A percentile compares a stretch with the other conserved stretches of the same genome.
Conservation (phyloP, 2,888 invertebrate species). For the Drosophila suboccidentalis region DNA sequence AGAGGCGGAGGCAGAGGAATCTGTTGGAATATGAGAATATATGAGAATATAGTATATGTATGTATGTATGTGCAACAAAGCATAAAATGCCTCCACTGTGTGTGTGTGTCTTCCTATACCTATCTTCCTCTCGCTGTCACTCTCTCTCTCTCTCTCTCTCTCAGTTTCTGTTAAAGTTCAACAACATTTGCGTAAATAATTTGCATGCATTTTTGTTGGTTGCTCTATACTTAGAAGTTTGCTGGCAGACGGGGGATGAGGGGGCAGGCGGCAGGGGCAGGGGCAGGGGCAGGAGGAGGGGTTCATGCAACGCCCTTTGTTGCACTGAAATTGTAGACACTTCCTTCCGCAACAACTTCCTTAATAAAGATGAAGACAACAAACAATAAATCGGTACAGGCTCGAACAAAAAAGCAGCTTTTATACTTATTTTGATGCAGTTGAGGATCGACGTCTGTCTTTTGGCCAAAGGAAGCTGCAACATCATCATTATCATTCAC, state of each 20-base stretch:
- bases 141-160: background rate
- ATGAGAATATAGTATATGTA: no score
- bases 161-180: constrained; percentile 54
- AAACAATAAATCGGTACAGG: constrained; percentile 16
- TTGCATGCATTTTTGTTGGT: constrained; percentile 46
- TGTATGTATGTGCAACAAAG: constrained; percentile 9
- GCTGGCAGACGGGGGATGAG: background rate
- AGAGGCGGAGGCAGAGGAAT: constrained; percentile 3
- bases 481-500: constrained; percentile 1
- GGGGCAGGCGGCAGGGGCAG: no score
- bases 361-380: constrained; percentile 27
- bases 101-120: background rate
- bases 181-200: constrained; percentile 63
- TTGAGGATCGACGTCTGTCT: constrained; percentile 26
- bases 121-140: background rate
- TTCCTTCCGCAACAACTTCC: constrained; percentile 71
- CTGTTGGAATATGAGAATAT: constrained; percentile 9
- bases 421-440: background rate
- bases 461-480: constrained; percentile 29
- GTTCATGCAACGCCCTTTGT: constrained; percentile 9
- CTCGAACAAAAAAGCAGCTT: constrained; percentile 6
- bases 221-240: background rate
- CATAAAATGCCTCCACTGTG: constrained; percentile 29
- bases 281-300: no score
- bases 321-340: constrained; percentile 49